A percentile compares a stretch with the other conserved stretches of the same genome.
Conservation (phyloP, 2,888 invertebrate genomes). For the Temnothorax ravouxi region DNA sequence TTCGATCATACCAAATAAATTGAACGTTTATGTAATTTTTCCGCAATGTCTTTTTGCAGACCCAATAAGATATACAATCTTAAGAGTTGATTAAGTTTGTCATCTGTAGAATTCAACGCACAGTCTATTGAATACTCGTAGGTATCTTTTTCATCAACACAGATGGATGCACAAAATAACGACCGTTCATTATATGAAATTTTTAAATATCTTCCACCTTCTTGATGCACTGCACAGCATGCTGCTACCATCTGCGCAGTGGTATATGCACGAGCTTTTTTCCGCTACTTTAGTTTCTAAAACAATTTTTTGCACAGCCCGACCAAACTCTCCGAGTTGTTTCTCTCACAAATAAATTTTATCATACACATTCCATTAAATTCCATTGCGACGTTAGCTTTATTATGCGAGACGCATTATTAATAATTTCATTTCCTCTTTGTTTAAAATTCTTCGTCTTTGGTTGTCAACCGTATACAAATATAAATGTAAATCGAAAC, state of each 20-base stretch:
- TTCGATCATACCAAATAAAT: not conserved
- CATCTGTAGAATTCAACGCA: not conserved
- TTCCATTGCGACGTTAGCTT: not conserved
- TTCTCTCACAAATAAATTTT: constrained; percentile 28
- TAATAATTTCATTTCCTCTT: not conserved
- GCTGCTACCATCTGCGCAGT: constrained; percentile 69
- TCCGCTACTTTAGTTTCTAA: constrained; percentile 24
- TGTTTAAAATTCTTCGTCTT: not conserved
- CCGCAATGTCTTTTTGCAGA: not conserved
- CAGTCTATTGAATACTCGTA: not conserved
- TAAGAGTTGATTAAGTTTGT: not conserved
- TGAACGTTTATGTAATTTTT: not conserved
- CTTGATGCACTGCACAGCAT: constrained; percentile 65
- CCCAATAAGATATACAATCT: not conserved
- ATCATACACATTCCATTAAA: not conserved
- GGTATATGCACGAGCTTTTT: constrained; percentile 58
- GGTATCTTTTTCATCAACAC: not conserved
- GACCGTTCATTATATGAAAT: constrained; percentile 34
- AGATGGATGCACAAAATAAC: constrained; percentile 45
- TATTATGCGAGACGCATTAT: not conserved
- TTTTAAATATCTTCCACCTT: constrained; percentile 64
- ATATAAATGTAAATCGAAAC: not conserved
- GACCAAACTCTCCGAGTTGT: not conserved
- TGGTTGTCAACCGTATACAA: not conserved
- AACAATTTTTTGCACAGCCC: constrained; percentile 35